Conservation (phyloP, 1,140 invertebrate species). For the Psix sp. region DNA sequence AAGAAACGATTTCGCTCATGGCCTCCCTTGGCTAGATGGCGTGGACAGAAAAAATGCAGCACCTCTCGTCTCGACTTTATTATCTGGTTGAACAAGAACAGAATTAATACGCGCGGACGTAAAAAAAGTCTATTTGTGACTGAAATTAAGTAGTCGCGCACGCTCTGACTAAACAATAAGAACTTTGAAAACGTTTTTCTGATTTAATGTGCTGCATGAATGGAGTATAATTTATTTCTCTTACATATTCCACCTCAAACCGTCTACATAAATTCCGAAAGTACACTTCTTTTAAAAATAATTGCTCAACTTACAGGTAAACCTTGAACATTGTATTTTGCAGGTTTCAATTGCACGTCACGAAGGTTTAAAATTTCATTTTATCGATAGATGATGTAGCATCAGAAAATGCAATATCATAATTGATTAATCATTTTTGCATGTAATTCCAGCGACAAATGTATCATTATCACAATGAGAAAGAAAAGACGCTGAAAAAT, state of each 20-base stretch:
- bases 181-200: constrained; percentile 27
- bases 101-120: constrained; percentile 35
- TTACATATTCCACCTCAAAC: not conserved
- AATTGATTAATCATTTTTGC: too few relatives aligned
- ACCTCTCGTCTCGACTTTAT: constrained; percentile 38
- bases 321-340: too few relatives aligned
- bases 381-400: too few relatives aligned
- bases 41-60: constrained; percentile 16
- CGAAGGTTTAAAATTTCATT: too few relatives aligned
- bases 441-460: too few relatives aligned
- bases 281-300: too few relatives aligned
- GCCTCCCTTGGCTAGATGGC: constrained; percentile 29
- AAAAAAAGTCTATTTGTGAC: constrained; percentile 43
- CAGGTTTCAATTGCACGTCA: too few relatives aligned
- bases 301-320: too few relatives aligned
- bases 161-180: constrained; percentile 32
- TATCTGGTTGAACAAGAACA: constrained; percentile 48
- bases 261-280: not conserved
- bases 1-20: constrained; percentile 52
- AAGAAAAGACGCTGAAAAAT: constrained; percentile 23
- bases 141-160: constrained; percentile 36
- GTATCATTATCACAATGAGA: constrained; percentile 4
- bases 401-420: too few relatives aligned
- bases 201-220: constrained; percentile 9
- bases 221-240: constrained; percentile 3